phyloP scores from a whole-genome alignment of 1,140 invertebrate genomes.

The Thaumetopoea pityocampa region DNA sequence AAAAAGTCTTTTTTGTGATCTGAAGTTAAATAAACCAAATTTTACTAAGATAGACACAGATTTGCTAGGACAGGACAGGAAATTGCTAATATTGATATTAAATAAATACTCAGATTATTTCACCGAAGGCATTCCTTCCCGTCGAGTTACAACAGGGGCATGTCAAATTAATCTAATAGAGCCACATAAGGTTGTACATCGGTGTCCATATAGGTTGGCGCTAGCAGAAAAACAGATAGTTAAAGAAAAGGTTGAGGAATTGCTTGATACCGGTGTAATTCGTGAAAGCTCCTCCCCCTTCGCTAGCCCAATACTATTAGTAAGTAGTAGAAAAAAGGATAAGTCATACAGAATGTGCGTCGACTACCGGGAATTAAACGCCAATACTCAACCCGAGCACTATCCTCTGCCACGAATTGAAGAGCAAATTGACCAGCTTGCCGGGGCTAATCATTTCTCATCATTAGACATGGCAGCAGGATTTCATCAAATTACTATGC shows the following conservation, averaged over 20 bases:
- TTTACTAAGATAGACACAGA: conserved; percentile 24
- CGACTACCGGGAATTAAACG: conserved; percentile 16
- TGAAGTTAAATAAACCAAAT: conserved; percentile 4
- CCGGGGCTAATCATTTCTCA: conserved; percentile 21
- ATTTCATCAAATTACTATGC: conserved; percentile 59
- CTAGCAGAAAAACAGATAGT: conserved; percentile 25
- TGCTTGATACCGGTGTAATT: conserved; percentile 19
- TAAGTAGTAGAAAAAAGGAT: conserved; percentile 33
- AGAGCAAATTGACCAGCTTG: conserved; percentile 51
- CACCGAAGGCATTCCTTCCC: conserved; percentile 11
- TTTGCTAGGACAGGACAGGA: conserved; percentile 18
- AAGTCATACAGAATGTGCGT: conserved; percentile 11
- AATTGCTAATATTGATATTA: conserved; percentile 16
- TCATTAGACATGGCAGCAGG: conserved; percentile 57
- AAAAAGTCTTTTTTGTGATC: conserved; percentile 11
- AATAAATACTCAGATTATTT: conserved; percentile 19
- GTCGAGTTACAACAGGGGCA: conserved; percentile 14
- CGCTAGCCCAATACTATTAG: conserved; percentile 29
- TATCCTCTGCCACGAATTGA: conserved; percentile 74
- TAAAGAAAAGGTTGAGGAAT: conserved; percentile 18
- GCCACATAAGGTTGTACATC: conserved; percentile 16
- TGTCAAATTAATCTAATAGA: conserved; percentile 20
- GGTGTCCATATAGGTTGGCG: conserved; percentile 20
- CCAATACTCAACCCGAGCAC: conserved; percentile 47
- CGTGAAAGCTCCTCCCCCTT: conserved; percentile 27